Percentiles rank a stretch among this genome's conserved stretches.
These are phyloP conservation scores for Strix uralensis DNA, from an alignment of 2,113 vertebrate genomes.

Conservation along the genomic window DNA sequence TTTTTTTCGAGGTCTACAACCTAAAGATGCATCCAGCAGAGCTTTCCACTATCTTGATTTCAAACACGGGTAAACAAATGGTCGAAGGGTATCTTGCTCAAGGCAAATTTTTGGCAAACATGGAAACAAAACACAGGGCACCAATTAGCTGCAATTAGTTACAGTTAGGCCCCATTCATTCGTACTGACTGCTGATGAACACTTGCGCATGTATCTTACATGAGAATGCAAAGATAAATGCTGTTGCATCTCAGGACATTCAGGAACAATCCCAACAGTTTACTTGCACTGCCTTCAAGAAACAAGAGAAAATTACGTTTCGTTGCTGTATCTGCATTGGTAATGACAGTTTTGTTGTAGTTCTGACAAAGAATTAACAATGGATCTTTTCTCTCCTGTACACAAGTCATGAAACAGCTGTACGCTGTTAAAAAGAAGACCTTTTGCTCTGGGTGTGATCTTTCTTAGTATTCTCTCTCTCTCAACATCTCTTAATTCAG, in stretches of 20 bases:
- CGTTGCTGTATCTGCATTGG: not conserved
- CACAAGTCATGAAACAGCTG: not conserved
- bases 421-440: not conserved
- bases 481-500: not conserved
- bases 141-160: not conserved
- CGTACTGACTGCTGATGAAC: not conserved
- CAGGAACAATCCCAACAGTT: not conserved
- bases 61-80: not conserved
- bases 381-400: not conserved
- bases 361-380: not conserved
- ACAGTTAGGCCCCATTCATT: not conserved
- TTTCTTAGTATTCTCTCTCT: not conserved
- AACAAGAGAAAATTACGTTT: not conserved
- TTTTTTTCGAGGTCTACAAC: not conserved
- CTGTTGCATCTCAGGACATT: not conserved
- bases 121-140: not conserved
- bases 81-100: not conserved
- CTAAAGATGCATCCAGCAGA: not conserved
- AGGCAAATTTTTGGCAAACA: not conserved
- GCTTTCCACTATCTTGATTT: not conserved
- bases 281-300: not conserved
- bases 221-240: not conserved
- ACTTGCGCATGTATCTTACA: too few relatives aligned
- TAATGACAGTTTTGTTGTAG: not conserved
- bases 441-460: rapidly evolving